Evolutionary conservation across 53 echinoderm and acorn worm species (phyloP).

Genomic region (Mesocentrotus franciscanus): DNA sequence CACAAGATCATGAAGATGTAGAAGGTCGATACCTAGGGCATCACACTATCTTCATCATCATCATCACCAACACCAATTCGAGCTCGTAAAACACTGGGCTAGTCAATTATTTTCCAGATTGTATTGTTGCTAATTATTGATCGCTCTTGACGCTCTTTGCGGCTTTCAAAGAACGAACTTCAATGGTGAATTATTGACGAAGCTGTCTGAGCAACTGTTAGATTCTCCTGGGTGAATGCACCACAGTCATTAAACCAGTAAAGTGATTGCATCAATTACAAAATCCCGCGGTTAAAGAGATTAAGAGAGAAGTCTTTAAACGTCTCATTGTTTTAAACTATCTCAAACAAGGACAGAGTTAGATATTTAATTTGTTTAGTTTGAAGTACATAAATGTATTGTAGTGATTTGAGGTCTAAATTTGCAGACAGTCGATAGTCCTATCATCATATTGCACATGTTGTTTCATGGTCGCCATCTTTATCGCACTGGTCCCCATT

Average conservation of each 20-base stretch:
- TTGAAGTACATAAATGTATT: background rate
- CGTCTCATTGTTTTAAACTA: background rate
- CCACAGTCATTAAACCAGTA: background rate
- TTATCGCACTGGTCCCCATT: background rate
- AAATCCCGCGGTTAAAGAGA: background rate
- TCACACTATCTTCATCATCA: background rate
- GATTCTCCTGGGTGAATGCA: background rate
- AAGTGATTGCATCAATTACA: background rate
- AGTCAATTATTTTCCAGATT: background rate
- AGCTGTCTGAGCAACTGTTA: background rate
- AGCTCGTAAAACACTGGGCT: background rate
- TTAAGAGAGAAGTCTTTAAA: background rate
- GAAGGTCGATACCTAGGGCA: background rate
- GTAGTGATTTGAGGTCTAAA: background rate
- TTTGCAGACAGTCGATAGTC: background rate
- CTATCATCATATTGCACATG: background rate
- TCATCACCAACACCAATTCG: background rate
- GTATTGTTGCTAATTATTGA: slow-evolving; percentile 33
- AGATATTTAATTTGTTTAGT: background rate
- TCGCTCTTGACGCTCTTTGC: background rate
- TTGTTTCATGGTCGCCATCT: background rate
- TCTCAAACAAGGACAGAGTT: background rate
- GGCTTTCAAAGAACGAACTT: background rate
- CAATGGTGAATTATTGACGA: background rate
- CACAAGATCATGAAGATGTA: background rate